Conservation (phyloP, 2,888 invertebrate species). For the Drosophila yooni region DNA sequence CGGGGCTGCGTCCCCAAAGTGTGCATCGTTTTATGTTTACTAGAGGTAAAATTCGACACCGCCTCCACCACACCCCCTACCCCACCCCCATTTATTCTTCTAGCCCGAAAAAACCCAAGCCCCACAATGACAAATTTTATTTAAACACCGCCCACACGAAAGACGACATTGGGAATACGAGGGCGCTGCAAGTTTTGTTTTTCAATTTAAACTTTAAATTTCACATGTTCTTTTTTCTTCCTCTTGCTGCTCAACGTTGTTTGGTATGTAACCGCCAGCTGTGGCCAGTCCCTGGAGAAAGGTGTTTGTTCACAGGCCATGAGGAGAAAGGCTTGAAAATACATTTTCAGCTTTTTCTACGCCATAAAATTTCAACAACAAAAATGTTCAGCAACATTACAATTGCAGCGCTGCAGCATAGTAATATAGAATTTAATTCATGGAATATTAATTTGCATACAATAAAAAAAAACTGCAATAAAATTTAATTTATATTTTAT, state of each 20-base stretch:
- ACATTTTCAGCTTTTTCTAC: slow-evolving; percentile 32
- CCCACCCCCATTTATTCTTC: neutral
- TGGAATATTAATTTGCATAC: neutral
- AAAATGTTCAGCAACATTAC: slow-evolving; percentile 16
- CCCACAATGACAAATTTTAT: slow-evolving; percentile 59
- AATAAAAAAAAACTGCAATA: neutral
- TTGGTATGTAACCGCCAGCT: slow-evolving; percentile 66
- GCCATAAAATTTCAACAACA: slow-evolving; percentile 22
- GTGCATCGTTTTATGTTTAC: slow-evolving; percentile 76
- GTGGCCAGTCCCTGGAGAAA: slow-evolving; percentile 58
- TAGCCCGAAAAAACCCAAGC: neutral
- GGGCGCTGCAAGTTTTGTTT: slow-evolving; percentile 57
- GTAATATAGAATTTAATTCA: too few species aligned
- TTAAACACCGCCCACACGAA: slow-evolving; percentile 50
- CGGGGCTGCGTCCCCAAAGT: slow-evolving; percentile 67
- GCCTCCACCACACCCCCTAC: slow-evolving; percentile 6
- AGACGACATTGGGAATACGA: slow-evolving; percentile 39
- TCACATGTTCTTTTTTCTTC: slow-evolving; percentile 45
- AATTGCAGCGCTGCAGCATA: slow-evolving; percentile 4
- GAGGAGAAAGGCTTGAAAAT: slow-evolving; percentile 36
- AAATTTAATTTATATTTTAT: neutral
- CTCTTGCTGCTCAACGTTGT: slow-evolving; percentile 38
- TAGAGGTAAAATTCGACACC: slow-evolving; percentile 62
- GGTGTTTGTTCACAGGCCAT: slow-evolving; percentile 47
- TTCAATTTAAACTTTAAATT: slow-evolving; percentile 77